Conservation (phyloP, 1,140 invertebrate species). For the Dendroctonus valens region DNA sequence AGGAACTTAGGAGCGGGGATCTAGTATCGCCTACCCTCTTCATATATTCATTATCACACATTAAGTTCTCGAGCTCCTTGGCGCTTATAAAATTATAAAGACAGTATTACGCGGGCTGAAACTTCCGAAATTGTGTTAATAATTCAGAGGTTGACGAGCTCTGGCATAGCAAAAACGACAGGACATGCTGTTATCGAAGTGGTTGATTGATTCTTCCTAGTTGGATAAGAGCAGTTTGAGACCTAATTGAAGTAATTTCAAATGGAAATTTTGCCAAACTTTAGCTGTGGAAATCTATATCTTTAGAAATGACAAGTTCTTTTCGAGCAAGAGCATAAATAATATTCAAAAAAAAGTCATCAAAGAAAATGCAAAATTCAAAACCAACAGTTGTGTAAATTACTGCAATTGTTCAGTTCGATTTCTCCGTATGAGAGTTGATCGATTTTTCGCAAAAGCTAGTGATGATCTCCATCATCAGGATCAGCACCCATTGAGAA, state of each 20-base stretch:
- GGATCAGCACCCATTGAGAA: background rate
- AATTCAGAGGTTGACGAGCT: slow-evolving; percentile 11
- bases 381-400: too few relatives aligned
- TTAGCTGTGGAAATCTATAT: too few relatives aligned
- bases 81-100: slow-evolving; percentile 39
- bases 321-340: too few relatives aligned
- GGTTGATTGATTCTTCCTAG: background rate
- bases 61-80: slow-evolving; percentile 37
- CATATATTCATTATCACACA: slow-evolving; percentile 46
- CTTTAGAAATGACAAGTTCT: too few relatives aligned
- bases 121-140: slow-evolving; percentile 31
- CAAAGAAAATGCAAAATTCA: too few relatives aligned
- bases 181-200: background rate
- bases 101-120: slow-evolving; percentile 26
- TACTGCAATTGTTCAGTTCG: too few relatives aligned
- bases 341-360: too few relatives aligned
- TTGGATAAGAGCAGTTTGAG: background rate
- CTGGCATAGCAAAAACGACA: too few relatives aligned
- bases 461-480: background rate
- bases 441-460: too few relatives aligned
- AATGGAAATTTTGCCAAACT: too few relatives aligned
- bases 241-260: too few relatives aligned
- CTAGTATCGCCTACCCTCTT: slow-evolving; percentile 41
- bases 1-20: slow-evolving; percentile 33
- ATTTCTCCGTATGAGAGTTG: too few relatives aligned